Base-by-base conservation (phyloP, 2,797 vertebrate species). In the Tangara arthus region DNA sequence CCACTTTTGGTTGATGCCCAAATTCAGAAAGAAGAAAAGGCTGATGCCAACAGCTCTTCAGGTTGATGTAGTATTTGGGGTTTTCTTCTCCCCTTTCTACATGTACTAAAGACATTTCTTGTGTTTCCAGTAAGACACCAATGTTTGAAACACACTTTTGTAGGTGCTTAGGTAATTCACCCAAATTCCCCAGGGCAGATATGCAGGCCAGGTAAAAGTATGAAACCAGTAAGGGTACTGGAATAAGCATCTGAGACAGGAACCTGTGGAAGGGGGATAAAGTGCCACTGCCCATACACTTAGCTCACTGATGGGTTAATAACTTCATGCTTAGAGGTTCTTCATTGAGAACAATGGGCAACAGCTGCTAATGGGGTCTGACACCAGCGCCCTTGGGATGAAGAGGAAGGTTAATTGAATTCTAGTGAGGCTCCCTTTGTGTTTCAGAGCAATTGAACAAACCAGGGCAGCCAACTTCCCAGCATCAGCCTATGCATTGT, bases 371-470 rank as follows among this genome's bases (percentile, higher is more conserved):
- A 88, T 71, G 44, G 73, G 44, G 42, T 76, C 10, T 0, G 7
- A 95, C 79, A 82, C n/a, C 26, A 60, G 22, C 0, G 0, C 76
- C 52, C 85, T 90, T 95, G 92, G 90, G 88, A 95, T 52, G 61
- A 89, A 93, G 78, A 90, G 65, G 71, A 85, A 84, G 81, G 83
- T 75, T 93, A 93, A 94, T 20, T 87, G 77, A 95, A 95, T 95
- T 91, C 87, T 79, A 77, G 65, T 35, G 79, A 90, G 77, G 77
- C 18, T 75, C 42, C 75, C 63, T 90, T 97, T 89, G 86, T 90
- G 49, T 53, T 87, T 73, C 42, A 81, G 79, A 84, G 86, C 44
- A 89, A n/a, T 16, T 42, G 92, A 87, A 93, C 65, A 87, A 86
- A 65, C 19, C 49, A 90, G 90, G 81, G 55, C 80, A 76, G 56